Evolutionary conservation across 2,797 vertebrate genomes (phyloP), one percentile per base, ranked within the genome.

Genomic region (Nannoperca australis): DNA sequence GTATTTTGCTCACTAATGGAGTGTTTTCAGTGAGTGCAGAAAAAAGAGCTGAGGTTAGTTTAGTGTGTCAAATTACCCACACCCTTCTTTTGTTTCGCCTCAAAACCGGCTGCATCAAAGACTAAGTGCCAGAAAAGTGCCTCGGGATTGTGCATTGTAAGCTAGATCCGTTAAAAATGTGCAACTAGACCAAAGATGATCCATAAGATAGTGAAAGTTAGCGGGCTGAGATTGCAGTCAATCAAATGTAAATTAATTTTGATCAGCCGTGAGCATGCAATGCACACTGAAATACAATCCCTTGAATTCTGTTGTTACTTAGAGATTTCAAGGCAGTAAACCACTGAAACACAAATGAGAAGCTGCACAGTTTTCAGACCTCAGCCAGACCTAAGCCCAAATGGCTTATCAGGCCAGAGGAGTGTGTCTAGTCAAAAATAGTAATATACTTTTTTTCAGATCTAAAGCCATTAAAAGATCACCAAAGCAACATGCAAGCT

Each of bases 1-100:
- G 78, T 74, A 65, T 83, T 81, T 84, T 80, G 79, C 59, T 85
- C 83, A n/a, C 42, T 89, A 93, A 88, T 86, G 61, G 74, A 85
- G 74, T 80, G 84, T 90, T 90, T 86, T 88, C 40, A 55, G 30
- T 44, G 68, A 81, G 49, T 45, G 71, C 38, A 72, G 71, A 72
- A 65, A 62, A 76, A 77, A 73, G 38, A 74, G 66, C 54, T 69
- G 71, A 78, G 47, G 83, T 79, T 78, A 80, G 70, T 65, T 81
- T 50, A 34, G 73, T 65, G 65, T 70, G 77, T 90, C 55, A 87
- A 85, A 86, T 91, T 66, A 76, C 72, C 54, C 80, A 66, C 78
- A 78, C 56, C 67, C 66, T 58, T 71, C 64, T 70, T 81, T 85
- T 87, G 69, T 85, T 91, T 83, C 13, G 10, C 69, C 63, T 78